A percentile compares a stretch with the other conserved stretches of the same genome.
Evolutionary conservation across 2,888 invertebrate genomes (phyloP).

Genomic region (Galerucella calmariensis): DNA sequence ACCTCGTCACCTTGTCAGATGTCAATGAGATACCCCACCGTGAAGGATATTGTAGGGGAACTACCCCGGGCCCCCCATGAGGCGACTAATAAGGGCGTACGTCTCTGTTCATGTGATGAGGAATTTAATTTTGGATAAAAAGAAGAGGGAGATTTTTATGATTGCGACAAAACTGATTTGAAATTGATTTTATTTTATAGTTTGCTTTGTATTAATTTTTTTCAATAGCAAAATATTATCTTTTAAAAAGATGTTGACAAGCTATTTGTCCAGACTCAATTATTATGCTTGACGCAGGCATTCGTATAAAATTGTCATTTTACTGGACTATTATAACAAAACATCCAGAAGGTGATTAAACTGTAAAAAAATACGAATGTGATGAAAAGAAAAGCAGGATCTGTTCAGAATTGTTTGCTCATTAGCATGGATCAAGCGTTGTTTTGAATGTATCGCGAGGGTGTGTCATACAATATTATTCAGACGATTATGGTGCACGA

Average conservation of each 20-base stretch:
- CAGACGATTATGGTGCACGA: constrained; percentile 40
- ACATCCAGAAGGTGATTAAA: constrained; percentile 28
- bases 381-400: constrained; percentile 28
- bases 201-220: not conserved
- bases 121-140: constrained; percentile 45
- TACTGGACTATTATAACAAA: not conserved
- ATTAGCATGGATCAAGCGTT: constrained; percentile 48
- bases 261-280: too few species aligned
- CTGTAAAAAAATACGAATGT: constrained; percentile 23
- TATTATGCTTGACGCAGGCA: too few species aligned
- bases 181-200: constrained; percentile 18
- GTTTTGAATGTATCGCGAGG: constrained; percentile 38
- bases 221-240: not conserved
- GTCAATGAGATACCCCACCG: constrained; percentile 59
- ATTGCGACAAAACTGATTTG: constrained; percentile 8
- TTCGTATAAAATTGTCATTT: too few species aligned
- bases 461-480: constrained; percentile 40
- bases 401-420: constrained; percentile 46
- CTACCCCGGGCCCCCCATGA: constrained; percentile 52
- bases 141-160: constrained; percentile 37
- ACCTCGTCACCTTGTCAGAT: constrained; percentile 64
- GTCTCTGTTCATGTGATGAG: constrained; percentile 41
- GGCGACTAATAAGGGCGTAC: constrained; percentile 60
- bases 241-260: not conserved
- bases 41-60: constrained; percentile 56